phyloP scores from a whole-genome alignment of 1,140 invertebrate genomes.

The Orius insidiosus region DNA sequence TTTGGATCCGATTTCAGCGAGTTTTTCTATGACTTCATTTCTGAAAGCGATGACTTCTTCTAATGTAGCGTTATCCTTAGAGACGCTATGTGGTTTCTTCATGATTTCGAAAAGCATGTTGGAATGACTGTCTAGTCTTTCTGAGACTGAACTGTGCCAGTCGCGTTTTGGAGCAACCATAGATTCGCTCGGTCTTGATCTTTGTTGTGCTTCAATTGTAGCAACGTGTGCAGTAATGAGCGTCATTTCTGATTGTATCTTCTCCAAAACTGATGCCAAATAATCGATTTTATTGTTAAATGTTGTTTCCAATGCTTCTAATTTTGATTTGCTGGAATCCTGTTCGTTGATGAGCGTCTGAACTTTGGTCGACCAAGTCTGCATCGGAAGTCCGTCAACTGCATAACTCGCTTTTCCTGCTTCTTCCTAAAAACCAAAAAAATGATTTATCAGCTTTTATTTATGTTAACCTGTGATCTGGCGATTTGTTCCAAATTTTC shows the following conservation, averaged over 20 bases:
- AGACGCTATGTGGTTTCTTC: too few species aligned
- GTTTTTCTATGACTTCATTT: constrained; percentile 14
- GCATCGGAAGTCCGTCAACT: constrained; percentile 42
- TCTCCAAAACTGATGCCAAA: constrained; percentile 11
- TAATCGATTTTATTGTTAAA: constrained; percentile 15
- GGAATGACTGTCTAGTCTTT: too few species aligned
- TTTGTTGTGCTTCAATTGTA: too few species aligned
- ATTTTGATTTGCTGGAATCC: constrained; percentile 1
- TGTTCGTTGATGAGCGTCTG: constrained; percentile 14
- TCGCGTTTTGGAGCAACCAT: background rate
- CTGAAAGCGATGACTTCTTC: constrained; percentile 21
- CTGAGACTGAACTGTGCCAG: too few species aligned
- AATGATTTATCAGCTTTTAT: background rate
- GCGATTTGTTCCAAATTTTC: too few species aligned
- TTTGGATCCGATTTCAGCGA: constrained; percentile 12
- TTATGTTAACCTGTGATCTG: background rate
- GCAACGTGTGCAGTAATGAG: too few species aligned
- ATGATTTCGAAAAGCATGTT: constrained; percentile 3
- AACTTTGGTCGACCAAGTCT: constrained; percentile 27
- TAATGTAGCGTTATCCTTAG: constrained; percentile 8
- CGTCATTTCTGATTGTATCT: constrained; percentile 12
- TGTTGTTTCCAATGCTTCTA: constrained; percentile 10
- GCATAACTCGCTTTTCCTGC: constrained; percentile 45
- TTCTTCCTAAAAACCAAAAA: constrained; percentile 33
- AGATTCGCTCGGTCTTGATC: background rate